Conservation (phyloP, 2,888 invertebrate species). For the Scaptomyza parva region DNA sequence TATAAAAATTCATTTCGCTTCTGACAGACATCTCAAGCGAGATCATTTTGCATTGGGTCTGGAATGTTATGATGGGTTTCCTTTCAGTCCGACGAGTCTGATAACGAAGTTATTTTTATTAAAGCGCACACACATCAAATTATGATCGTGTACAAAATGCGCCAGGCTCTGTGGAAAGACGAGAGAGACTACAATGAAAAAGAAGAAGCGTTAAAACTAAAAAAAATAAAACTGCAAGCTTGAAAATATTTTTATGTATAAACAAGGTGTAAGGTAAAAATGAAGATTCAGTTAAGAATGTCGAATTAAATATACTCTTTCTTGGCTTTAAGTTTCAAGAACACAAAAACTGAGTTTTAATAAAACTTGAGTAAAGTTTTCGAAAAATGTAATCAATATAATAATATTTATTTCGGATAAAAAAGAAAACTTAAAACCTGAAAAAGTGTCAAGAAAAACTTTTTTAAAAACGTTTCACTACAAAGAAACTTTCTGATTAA, state of each 20-base stretch:
- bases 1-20: background rate
- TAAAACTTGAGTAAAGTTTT: no score
- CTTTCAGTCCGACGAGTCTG: constrained; percentile 23
- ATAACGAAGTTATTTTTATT: constrained; percentile 54
- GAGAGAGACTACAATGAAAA: background rate
- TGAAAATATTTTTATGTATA: constrained; percentile 68
- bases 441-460: background rate
- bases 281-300: background rate
- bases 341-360: no score
- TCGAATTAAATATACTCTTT: constrained; percentile 13
- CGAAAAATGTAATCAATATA: no score
- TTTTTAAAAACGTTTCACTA: no score
- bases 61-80: constrained; percentile 26
- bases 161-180: constrained; percentile 30
- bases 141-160: constrained; percentile 45
- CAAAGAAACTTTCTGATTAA: background rate
- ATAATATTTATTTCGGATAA: no score
- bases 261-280: constrained; percentile 67
- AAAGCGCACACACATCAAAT: constrained; percentile 59
- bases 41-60: constrained; percentile 7
- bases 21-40: no score
- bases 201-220: constrained; percentile 7
- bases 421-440: no score
- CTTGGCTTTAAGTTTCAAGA: no score
- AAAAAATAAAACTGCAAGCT: constrained; percentile 49